Evolutionary conservation across 2,113 vertebrate genomes (phyloP), one percentile per base, ranked within the genome.

Genomic region (Oryzias woworae): DNA sequence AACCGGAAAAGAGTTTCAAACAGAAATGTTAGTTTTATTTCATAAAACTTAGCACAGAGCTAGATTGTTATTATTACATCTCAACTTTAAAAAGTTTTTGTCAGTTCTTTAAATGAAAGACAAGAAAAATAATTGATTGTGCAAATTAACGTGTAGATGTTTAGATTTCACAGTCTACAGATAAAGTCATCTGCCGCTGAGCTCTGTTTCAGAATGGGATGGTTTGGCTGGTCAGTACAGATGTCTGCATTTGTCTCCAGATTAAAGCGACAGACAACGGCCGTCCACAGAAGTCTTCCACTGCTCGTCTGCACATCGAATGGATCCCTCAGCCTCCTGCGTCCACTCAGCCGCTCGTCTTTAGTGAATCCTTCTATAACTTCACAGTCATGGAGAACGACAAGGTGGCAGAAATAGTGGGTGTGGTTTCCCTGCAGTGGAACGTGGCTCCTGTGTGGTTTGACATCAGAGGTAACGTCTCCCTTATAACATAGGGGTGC

Each of bases 241-340:
- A 55, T 43, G 26, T 1, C 7, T 14, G 17, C 56, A 1, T 59
- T 14, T 41, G 69, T 66, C 58, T 64, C 36, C 81, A 99, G 97
- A 94, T 99, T 65, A 99, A 98, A 90, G 97, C 94, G 0, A 93
- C 95, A 53, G 97, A 99, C 87, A 98, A 97, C 0, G 97, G 97
- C 1, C 95, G 96, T 23, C 97, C 97, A 42, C 96, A 98, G 81
- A 98, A 96, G 53, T 97, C 93, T 24, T 92, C 96, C 5, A 95
- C 94, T 0, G 96, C 95, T 0, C 95, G 96, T 14, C 92, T 99
- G 23, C 97, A 99, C 52, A 97, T 99, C 0, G 97, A 98, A 75
- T 98, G 97, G 97, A 94, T 98, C 49, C 95, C 92, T 50, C 95
- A 93, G 17, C 94, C 96, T 0, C 67, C 76, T 0, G 89, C 94